Conservation (phyloP, 1,140 invertebrate genomes). For the Planococcus citri region DNA sequence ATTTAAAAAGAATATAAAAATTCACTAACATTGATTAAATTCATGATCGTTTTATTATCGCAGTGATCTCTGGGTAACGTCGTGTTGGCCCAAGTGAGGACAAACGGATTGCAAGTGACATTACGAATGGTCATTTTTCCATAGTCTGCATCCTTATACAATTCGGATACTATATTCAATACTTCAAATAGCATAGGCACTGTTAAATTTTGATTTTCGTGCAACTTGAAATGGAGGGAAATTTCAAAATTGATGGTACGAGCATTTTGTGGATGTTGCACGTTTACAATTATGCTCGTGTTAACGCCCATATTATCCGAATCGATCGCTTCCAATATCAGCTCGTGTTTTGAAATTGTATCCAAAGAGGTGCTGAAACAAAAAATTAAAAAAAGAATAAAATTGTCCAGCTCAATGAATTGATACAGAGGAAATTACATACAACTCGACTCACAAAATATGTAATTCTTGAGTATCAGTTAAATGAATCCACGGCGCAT, state of each 20-base stretch:
- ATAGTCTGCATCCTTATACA: background rate
- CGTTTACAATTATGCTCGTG: background rate
- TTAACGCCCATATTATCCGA: background rate
- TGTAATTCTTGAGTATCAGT: background rate
- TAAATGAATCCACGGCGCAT: slow-evolving; percentile 1
- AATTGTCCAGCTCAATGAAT: background rate
- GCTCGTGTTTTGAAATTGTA: background rate
- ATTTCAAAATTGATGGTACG: slow-evolving; percentile 4
- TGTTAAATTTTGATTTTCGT: background rate
- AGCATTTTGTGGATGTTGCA: background rate
- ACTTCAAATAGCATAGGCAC: background rate
- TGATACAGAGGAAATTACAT: background rate
- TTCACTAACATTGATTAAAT: background rate
- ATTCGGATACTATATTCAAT: background rate
- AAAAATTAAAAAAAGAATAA: background rate
- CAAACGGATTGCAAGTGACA: background rate
- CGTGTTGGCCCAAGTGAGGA: background rate
- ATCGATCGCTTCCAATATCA: background rate
- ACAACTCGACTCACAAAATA: background rate
- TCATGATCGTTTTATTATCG: background rate
- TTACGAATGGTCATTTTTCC: background rate
- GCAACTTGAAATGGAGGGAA: background rate
- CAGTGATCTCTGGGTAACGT: background rate
- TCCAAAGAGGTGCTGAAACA: background rate
- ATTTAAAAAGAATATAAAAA: too few relatives aligned